Base-by-base conservation (phyloP, 2,797 vertebrate genomes). In the Taeniopygia guttata region DNA sequence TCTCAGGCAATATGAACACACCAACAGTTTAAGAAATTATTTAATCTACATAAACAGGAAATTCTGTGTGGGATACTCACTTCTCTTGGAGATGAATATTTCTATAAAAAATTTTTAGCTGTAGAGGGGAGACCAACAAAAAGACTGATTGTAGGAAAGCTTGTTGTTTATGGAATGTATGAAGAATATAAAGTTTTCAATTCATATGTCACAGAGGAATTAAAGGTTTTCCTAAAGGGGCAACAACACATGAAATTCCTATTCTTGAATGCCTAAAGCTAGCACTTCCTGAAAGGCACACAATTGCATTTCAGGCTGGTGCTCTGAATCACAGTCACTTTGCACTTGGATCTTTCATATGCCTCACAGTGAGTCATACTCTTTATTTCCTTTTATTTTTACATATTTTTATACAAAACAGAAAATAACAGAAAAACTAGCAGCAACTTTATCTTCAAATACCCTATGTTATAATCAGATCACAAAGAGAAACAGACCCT, bases 171-270 rank as follows among this genome's bases (percentile, higher is more conserved):
- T 59, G 63, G 45, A 89, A 87, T 27, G 3, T 48, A 76, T 59
- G 26, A 74, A 92, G 48, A 87, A 76, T 76, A 87, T 80, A 23
- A 92, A 52, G 32, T 46, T 86, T 78, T 40, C 34, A 70, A 42
- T 79, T 84, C 36, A 32, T 81, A 82, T 48, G 26, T 89, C 55
- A 56, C 75, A 49, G 26, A 87, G 60, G 63, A 95, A 92, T 92
- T 84, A 89, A 17, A 82, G 70, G 18, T 89, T 96, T 96, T 82
- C n/a, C 43, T 87, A 76, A 82, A 92, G 70, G 52, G 87, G 40
- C 68, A 84, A 46, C 8, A 79, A 67, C 69, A 87, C 15, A 56
- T 42, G 40, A 67, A 45, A 63, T 69, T 82, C 81, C 10, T 74
- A 7, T 42, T 89, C 70, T 52, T 91, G 40, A 85, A 82, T 60